Conservation (phyloP, 1,140 invertebrate genomes). For the Pachypeltis micranthus region DNA sequence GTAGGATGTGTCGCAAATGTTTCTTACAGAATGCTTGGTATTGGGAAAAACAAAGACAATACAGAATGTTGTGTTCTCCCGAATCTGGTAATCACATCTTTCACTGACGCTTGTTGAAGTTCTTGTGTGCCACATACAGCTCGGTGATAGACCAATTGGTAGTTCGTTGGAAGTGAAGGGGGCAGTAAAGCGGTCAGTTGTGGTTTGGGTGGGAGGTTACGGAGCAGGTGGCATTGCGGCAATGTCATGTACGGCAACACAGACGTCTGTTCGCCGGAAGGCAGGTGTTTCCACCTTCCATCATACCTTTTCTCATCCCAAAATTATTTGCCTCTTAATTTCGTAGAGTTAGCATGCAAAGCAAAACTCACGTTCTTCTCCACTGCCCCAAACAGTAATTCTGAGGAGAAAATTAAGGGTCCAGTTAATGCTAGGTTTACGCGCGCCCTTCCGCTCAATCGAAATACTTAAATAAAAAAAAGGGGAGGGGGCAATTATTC, state of each 20-base stretch:
- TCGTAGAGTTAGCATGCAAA: not conserved
- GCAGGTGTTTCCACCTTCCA: not conserved
- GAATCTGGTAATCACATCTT: no score
- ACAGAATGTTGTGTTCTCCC: no score
- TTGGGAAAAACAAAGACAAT: no score
- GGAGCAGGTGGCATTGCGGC: not conserved
- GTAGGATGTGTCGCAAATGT: no score
- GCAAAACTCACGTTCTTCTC: not conserved
- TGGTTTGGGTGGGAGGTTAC: no score
- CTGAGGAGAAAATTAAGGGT: not conserved
- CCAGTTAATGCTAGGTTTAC: not conserved
- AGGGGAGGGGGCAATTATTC: not conserved
- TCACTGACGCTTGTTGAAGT: no score
- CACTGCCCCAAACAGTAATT: not conserved
- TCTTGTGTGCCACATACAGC: no score
- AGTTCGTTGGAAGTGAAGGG: no score
- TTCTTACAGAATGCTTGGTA: no score
- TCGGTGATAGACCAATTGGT: no score
- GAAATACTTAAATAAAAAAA: not conserved
- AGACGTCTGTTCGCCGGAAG: not conserved
- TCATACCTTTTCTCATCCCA: not conserved
- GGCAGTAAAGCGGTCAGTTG: no score
- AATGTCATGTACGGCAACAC: not conserved
- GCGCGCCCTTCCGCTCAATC: not conserved
- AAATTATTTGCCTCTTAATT: not conserved